These are phyloP conservation scores for Alethe castanea DNA, from an alignment of 2,113 vertebrate genomes.

Conservation along the genomic window DNA sequence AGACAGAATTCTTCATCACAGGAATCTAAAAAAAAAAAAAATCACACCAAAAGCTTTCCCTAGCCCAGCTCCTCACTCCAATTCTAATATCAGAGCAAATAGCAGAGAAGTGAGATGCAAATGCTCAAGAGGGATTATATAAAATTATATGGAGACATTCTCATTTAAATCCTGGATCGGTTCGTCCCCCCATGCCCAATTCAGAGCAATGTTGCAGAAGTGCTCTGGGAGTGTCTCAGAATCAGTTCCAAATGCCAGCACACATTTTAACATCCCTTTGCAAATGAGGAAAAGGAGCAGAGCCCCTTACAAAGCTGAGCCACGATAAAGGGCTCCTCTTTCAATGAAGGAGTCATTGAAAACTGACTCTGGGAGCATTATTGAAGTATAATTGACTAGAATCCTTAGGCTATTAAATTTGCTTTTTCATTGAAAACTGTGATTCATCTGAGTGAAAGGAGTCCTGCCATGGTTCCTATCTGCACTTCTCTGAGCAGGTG, in stretches of 20 bases:
- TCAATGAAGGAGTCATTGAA: not conserved
- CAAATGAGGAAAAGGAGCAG: not conserved
- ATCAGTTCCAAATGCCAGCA: not conserved
- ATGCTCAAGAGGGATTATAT: not conserved
- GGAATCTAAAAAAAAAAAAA: not conserved
- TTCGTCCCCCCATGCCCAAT: not conserved
- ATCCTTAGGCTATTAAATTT: not conserved
- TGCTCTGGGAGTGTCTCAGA: not conserved
- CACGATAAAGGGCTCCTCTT: not conserved
- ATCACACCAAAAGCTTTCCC: not conserved
- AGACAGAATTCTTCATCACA: not conserved
- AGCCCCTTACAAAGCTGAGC: not conserved
- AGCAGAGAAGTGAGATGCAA: not conserved
- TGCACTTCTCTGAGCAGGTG: not conserved
- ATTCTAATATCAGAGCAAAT: accelerated
- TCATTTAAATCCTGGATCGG: not conserved
- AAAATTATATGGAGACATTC: not conserved
- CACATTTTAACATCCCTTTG: not conserved
- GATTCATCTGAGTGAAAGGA: not conserved
- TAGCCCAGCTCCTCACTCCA: not conserved
- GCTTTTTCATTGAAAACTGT: not conserved
- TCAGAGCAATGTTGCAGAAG: not conserved
- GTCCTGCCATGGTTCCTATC: not conserved
- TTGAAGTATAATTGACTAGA: not conserved
- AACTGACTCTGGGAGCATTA: not conserved